Evolutionary conservation across 2,888 invertebrate species (phyloP), one percentile per base, ranked within the genome.

Genomic region (Meliscaeva auricollis): DNA sequence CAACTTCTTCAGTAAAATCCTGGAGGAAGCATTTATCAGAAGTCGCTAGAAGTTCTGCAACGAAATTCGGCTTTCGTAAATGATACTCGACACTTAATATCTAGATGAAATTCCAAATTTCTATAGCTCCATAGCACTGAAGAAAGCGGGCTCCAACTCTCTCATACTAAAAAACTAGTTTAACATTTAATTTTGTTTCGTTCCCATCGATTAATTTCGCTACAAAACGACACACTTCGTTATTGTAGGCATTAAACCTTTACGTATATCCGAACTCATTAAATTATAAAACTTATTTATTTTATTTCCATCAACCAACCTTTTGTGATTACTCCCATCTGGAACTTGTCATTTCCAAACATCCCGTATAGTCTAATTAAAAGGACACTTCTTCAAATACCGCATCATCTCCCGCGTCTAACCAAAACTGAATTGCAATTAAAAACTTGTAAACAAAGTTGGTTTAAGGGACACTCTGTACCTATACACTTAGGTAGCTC

Each of bases 371-470:
- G 76, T 80, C 68, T 85, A 80, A 85, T 81, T 81, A 85, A 85
- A 76, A 79, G 83, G 74, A 74, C 79, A 75, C 83, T 64, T 48
- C 69, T 74, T 69, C 62, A 64, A 70, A 64, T 26, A 70, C 72
- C 66, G 44, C 62, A 77, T 46, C 72, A 32, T 84, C 52, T 70
- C 30, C 30, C 66, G 79, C 70, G 84, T 80, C 66, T 84, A 80
- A 84, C 85, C 85, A 26, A 77, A 73, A 81, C 81, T 76, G 73
- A 85, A 81, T 85, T 77, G 81, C 77, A 81, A 85, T 85, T 85
- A 81, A 85, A 77, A 84, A 85, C 81, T 85, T 85, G 85, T 77
- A 81, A 85, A 81, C 81, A 81, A 64, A 73, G 38, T 76, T 54
- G 72, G 85, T 76, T n/a, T 68, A 69, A 76, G 58, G 76, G 62